These are phyloP conservation scores for Ophioderma brevispina DNA, from an alignment of 35 echinoderm and acorn worm genomes.

Conservation along the genomic window DNA sequence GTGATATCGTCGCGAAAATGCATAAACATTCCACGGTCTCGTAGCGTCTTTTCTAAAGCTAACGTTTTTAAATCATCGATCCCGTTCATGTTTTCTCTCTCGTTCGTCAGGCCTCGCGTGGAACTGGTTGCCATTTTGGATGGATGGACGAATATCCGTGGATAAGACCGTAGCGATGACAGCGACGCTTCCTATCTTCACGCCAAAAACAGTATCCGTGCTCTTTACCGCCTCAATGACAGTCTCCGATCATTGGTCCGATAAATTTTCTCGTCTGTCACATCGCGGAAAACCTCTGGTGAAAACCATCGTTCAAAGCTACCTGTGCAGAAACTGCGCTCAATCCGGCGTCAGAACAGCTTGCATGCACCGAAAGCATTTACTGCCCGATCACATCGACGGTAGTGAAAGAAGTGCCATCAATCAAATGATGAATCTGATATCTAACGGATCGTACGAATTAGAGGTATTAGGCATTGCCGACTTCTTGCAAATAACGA, in stretches of 20 bases:
- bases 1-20: background rate
- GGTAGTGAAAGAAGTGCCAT: background rate
- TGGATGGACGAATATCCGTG: background rate
- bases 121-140: background rate
- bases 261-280: background rate
- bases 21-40: background rate
- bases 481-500: background rate
- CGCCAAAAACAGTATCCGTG: background rate
- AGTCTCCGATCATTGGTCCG: background rate
- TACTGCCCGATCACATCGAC: background rate
- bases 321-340: background rate
- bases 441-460: background rate
- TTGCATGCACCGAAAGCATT: background rate
- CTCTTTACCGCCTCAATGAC: background rate
- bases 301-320: background rate
- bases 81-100: background rate
- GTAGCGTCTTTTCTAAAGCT: background rate
- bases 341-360: background rate
- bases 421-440: background rate
- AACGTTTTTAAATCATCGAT: background rate
- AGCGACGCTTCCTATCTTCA: background rate
- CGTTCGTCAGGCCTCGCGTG: background rate
- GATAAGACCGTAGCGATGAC: background rate
- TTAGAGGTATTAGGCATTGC: background rate
- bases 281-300: background rate